These are phyloP conservation scores for Progne subis DNA, from an alignment of 2,113 vertebrate genomes.

Conservation along the genomic window DNA sequence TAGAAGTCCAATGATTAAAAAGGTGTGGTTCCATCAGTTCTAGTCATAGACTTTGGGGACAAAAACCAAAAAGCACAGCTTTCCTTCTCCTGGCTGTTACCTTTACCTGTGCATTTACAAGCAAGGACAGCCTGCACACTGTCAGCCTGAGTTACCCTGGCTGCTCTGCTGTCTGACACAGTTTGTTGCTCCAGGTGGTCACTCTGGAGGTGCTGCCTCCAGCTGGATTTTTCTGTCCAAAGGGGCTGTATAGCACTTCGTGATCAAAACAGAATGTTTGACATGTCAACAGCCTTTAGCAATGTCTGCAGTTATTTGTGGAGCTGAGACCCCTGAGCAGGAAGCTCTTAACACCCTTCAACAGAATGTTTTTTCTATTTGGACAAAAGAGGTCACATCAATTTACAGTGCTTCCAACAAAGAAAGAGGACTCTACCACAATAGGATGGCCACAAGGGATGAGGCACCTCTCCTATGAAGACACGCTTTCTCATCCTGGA, in stretches of 20 bases:
- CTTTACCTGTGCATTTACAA: background rate
- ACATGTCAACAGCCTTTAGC: background rate
- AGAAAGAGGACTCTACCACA: background rate
- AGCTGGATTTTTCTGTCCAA: background rate
- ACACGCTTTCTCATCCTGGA: background rate
- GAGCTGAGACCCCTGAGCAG: background rate
- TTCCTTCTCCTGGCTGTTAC: background rate
- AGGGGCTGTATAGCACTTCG: background rate
- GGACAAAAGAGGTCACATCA: background rate
- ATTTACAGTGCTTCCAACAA: background rate
- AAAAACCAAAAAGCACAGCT: background rate
- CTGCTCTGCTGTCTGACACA: background rate
- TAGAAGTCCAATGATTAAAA: background rate
- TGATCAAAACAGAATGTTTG: background rate
- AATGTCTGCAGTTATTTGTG: background rate
- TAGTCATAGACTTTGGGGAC: background rate
- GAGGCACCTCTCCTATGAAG: background rate
- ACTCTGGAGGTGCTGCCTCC: background rate
- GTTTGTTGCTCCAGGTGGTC: background rate
- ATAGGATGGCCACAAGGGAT: too few species aligned
- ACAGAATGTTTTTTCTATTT: background rate
- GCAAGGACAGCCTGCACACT: background rate
- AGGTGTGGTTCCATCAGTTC: background rate
- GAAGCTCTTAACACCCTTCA: conserved; percentile 3
- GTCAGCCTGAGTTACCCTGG: background rate